Conservation (phyloP, 2,113 vertebrate species). For the Thalassoma bifasciatum region DNA sequence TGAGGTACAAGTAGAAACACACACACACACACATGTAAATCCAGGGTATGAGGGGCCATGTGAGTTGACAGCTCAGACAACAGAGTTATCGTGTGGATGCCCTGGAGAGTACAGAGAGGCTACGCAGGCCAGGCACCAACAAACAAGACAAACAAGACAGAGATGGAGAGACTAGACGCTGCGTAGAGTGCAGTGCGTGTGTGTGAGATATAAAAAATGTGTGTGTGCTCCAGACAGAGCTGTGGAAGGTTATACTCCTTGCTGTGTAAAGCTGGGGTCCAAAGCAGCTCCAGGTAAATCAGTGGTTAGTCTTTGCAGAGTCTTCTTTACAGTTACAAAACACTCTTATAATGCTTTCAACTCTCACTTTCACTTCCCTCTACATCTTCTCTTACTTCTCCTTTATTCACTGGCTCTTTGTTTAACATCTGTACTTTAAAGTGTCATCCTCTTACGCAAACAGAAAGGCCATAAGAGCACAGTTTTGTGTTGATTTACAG, state of each 20-base stretch:
- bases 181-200: conserved; percentile 15
- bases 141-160: conserved; percentile 79
- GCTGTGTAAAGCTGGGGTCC: conserved; percentile 37
- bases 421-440: not conserved
- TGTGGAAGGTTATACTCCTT: conserved; percentile 35
- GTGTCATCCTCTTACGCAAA: not conserved
- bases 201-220: conserved; percentile 18
- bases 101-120: conserved; percentile 64
- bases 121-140: conserved; percentile 67
- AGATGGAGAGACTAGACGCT: conserved; percentile 47
- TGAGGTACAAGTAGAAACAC: conserved; percentile 17
- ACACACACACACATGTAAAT: conserved; percentile 22
- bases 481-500: not conserved
- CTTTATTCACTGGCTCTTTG: not conserved
- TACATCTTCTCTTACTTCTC: not conserved
- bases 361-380: conserved; percentile 24
- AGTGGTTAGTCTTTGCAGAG: not conserved
- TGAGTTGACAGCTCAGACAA: conserved; percentile 73
- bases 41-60: conserved; percentile 52
- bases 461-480: not conserved
- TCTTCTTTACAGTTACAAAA: conserved; percentile 20
- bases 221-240: not conserved
- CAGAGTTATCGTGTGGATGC: conserved; percentile 70
- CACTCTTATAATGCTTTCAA: conserved; percentile 5
- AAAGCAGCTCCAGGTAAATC: conserved; percentile 27